Evolutionary conservation across 2,113 vertebrate genomes (phyloP).

Genomic region (Coptodon bakossiorum): DNA sequence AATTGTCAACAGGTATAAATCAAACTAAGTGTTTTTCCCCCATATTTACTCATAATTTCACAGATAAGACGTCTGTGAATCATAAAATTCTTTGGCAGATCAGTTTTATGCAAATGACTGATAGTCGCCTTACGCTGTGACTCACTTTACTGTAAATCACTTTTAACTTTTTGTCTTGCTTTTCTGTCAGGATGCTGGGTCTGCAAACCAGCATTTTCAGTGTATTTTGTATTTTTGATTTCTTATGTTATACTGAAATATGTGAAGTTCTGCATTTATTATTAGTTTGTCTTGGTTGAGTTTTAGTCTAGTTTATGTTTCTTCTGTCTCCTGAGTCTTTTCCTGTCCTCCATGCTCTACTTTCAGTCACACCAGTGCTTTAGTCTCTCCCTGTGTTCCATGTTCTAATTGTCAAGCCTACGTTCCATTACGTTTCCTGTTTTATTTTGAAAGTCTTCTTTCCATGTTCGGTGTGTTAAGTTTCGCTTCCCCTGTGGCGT

Average conservation of each 20-base stretch:
- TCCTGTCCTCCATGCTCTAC: not conserved
- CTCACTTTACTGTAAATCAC: not conserved
- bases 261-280: not conserved
- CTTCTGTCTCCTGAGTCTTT: not conserved
- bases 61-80: not conserved
- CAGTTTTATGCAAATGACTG: not conserved
- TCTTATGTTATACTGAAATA: not conserved
- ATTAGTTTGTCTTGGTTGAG: not conserved
- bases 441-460: too few relatives aligned
- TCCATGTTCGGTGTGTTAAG: too few relatives aligned
- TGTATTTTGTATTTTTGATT: not conserved
- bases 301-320: not conserved
- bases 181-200: not conserved
- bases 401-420: too few relatives aligned
- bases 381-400: not conserved
- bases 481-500: too few relatives aligned
- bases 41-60: conserved; percentile 12
- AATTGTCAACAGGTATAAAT: conserved; percentile 17
- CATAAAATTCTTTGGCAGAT: not conserved
- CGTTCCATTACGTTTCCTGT: too few relatives aligned
- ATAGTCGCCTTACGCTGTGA: not conserved
- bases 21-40: not conserved
- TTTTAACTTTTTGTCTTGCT: not conserved
- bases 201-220: not conserved
- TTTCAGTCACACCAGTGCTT: not conserved